Evolutionary conservation across 2,797 vertebrate species (phyloP).

Genomic region (Melanotaenia nigrans): DNA sequence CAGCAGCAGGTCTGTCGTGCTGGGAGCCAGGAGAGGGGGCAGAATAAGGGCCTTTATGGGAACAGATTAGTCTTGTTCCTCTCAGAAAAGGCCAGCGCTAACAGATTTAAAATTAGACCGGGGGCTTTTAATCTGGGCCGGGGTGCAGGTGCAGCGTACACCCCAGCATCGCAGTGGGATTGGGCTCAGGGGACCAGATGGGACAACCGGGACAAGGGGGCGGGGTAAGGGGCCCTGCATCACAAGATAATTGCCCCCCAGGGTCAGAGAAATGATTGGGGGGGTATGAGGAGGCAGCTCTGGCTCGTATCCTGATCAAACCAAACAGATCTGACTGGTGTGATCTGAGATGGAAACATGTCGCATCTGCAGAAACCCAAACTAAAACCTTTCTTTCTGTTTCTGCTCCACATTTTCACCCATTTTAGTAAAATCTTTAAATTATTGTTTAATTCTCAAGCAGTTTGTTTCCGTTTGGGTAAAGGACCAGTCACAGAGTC

Average conservation of each 20-base stretch:
- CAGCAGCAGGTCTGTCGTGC: constrained; percentile 70
- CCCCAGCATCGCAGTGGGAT: constrained; percentile 65
- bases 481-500: too few species aligned
- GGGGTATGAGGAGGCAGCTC: constrained; percentile 2
- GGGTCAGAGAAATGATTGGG: constrained; percentile 55
- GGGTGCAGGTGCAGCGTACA: constrained; percentile 79
- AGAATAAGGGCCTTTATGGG: constrained; percentile 72
- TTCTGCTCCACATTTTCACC: too few species aligned
- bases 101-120: constrained; percentile 84
- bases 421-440: too few species aligned
- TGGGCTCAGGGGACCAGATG: constrained; percentile 78
- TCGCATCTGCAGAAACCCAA: too few species aligned
- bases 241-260: constrained; percentile 74
- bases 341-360: constrained; percentile 18
- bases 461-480: too few species aligned
- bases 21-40: constrained; percentile 23
- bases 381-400: too few species aligned
- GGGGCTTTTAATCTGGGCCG: constrained; percentile 79
- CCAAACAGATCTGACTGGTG: constrained; percentile 29
- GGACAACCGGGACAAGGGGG: constrained; percentile 33
- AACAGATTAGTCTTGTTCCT: constrained; percentile 79
- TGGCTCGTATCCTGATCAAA: constrained; percentile 39
- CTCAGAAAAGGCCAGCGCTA: constrained; percentile 77
- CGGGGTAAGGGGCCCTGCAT: constrained; percentile 45
- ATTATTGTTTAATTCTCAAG: too few species aligned